Percentiles rank a stretch among this genome's conserved stretches.
Evolutionary conservation across 2,113 vertebrate genomes (phyloP).

Genomic region (Fregata magnificens): DNA sequence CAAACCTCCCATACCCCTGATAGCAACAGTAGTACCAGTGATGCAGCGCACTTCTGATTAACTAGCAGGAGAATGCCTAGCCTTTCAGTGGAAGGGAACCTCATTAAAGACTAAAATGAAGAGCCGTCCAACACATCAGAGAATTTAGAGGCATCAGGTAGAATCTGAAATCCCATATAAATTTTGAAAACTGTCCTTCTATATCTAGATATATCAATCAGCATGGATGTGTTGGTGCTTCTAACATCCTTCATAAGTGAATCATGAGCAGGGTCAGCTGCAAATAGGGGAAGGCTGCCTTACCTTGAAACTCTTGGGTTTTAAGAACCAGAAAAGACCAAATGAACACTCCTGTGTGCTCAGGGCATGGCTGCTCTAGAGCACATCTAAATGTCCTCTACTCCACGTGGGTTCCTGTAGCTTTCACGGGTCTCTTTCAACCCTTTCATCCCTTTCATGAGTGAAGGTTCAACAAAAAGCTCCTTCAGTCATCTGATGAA

Average conservation of each 20-base stretch:
- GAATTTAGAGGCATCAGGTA: not conserved
- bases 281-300: not conserved
- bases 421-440: not conserved
- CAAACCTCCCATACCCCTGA: not conserved
- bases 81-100: not conserved
- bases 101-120: not conserved
- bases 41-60: not conserved
- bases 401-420: rapidly evolving
- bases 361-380: not conserved
- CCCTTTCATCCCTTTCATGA: not conserved
- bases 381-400: not conserved
- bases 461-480: not conserved
- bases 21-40: not conserved
- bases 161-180: not conserved
- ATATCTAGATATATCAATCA: not conserved
- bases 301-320: not conserved
- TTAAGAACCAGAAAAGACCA: not conserved
- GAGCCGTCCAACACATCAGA: not conserved
- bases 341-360: not conserved
- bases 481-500: not conserved
- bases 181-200: not conserved
- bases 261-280: not conserved
- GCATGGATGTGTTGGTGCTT: not conserved
- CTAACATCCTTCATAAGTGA: not conserved
- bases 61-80: not conserved